phyloP scores from a whole-genome alignment of 2,797 vertebrate species.

The Chiloscyllium punctatum region DNA sequence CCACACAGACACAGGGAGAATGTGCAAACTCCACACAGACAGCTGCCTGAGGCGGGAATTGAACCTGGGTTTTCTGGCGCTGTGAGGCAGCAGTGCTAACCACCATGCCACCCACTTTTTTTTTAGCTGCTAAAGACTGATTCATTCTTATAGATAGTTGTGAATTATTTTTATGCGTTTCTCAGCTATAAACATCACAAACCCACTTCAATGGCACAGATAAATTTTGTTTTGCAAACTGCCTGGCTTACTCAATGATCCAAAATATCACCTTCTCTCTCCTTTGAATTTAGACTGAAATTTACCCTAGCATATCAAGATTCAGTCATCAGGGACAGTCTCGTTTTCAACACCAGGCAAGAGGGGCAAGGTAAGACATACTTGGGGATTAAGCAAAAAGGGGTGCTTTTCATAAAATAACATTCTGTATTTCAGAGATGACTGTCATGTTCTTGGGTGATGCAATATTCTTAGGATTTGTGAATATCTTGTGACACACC shows the following conservation, averaged over 20 bases:
- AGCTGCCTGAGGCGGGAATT: too few relatives aligned
- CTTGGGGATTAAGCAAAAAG: too few relatives aligned
- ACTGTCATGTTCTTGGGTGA: too few relatives aligned
- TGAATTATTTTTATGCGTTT: conserved; percentile 36
- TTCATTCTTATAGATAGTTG: background rate
- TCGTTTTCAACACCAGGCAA: conserved; percentile 79
- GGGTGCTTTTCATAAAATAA: too few relatives aligned
- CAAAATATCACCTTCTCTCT: conserved; percentile 61
- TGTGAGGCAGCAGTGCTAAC: too few relatives aligned
- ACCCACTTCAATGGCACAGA: conserved; percentile 71
- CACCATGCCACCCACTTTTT: too few relatives aligned
- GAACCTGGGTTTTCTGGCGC: too few relatives aligned
- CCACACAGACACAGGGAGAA: too few relatives aligned
- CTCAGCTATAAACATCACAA: conserved; percentile 68
- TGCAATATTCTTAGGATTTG: too few relatives aligned
- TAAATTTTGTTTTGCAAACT: conserved; percentile 73
- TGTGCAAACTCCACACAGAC: too few relatives aligned
- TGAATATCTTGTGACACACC: too few relatives aligned
- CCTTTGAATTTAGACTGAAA: conserved; percentile 75
- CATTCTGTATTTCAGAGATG: too few relatives aligned
- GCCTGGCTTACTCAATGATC: conserved; percentile 63
- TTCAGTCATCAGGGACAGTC: conserved; percentile 71
- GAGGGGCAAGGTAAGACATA: conserved; percentile 71
- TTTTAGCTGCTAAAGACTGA: background rate
- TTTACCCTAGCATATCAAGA: conserved; percentile 67